Conservation (phyloP, 2,888 invertebrate genomes). For the Geotrupes spiniger region DNA sequence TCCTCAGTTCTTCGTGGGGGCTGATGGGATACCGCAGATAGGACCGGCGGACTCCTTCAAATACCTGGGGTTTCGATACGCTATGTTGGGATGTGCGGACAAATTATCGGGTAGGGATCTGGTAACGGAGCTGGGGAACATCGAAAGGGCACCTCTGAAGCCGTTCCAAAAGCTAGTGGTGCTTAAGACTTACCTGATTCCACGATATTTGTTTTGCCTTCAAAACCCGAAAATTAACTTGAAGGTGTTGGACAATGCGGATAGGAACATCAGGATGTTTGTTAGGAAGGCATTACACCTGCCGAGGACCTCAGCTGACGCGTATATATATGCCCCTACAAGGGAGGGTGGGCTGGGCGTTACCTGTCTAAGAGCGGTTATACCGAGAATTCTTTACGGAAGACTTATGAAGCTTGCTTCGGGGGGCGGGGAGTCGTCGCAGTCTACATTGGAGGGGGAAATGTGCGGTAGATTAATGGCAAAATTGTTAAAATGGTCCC, state of each 20-base stretch:
- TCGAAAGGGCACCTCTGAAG: constrained; percentile 9
- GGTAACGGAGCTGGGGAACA: constrained; percentile 1
- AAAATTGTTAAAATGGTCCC: too few relatives aligned
- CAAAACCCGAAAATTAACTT: constrained; percentile 8
- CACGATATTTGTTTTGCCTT: constrained; percentile 29
- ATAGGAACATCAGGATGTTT: constrained; percentile 53
- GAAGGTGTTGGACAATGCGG: constrained; percentile 10
- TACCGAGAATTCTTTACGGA: constrained; percentile 7
- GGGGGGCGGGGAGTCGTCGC: neutral
- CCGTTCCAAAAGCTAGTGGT: constrained; percentile 9
- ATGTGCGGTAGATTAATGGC: too few relatives aligned
- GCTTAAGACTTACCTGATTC: constrained; percentile 29
- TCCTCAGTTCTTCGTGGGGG: constrained; percentile 12
- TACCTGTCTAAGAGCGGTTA: neutral
- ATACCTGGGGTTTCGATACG: constrained; percentile 12
- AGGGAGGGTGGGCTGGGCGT: constrained; percentile 15
- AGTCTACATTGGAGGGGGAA: constrained; percentile 3
- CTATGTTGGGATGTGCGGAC: neutral
- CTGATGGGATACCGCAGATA: constrained; percentile 11
- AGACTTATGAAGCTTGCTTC: neutral
- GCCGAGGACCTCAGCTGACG: neutral
- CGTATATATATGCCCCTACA: constrained; percentile 14
- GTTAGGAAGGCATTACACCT: constrained; percentile 51
- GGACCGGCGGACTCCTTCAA: constrained; percentile 9
- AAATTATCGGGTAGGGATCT: neutral